phyloP scores from a whole-genome alignment of 2,113 vertebrate species.

The Megaceryle torquata region DNA sequence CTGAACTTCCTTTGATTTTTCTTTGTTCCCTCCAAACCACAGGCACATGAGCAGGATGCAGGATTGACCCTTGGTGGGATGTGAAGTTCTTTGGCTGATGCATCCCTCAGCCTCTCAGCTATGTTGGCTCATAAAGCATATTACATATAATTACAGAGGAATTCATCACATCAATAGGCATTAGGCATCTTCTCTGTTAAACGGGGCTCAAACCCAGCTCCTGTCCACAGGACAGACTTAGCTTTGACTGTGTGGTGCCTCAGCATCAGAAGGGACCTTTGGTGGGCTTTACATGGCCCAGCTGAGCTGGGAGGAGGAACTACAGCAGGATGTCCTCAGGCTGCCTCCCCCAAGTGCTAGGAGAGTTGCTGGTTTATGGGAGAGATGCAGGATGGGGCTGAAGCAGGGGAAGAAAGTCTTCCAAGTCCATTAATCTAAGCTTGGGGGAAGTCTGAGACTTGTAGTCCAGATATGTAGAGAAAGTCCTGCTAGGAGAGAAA shows the following conservation, averaged over 20 bases:
- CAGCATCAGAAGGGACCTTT: background rate
- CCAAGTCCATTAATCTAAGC: background rate
- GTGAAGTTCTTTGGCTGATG: background rate
- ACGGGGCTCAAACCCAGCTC: background rate
- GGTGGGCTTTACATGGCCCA: background rate
- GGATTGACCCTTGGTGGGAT: background rate
- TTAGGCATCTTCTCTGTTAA: background rate
- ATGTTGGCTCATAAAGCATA: background rate
- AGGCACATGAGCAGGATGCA: background rate
- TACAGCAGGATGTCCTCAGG: background rate
- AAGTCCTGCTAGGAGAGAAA: background rate
- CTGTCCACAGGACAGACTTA: background rate
- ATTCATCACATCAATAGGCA: background rate
- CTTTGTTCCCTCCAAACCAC: background rate
- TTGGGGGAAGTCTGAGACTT: background rate
- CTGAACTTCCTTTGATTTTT: background rate
- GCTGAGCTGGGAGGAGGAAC: background rate
- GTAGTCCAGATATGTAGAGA: accelerated
- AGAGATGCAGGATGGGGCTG: background rate
- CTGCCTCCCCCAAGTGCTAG: too few species aligned
- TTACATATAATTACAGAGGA: too few species aligned
- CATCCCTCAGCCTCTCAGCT: background rate
- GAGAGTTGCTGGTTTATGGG: background rate
- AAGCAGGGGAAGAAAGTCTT: background rate
- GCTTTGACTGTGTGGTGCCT: background rate